A percentile compares a stretch with the other conserved stretches of the same genome.
Evolutionary conservation across 2,888 invertebrate genomes (phyloP).

Genomic region (Amphipoea lucens): DNA sequence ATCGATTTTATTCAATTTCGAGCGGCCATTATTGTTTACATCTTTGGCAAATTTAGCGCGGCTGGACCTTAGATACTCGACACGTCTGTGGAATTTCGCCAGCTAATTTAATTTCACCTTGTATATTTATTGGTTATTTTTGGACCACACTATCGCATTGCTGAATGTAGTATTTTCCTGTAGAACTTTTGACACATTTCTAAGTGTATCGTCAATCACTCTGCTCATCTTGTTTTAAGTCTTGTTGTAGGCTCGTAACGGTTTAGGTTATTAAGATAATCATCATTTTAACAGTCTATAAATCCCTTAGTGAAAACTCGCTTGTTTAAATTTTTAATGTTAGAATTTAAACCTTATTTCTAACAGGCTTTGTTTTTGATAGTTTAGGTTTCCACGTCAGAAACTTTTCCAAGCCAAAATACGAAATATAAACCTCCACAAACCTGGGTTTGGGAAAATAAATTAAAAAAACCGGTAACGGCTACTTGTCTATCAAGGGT

Average conservation of each 20-base stretch:
- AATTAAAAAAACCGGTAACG: conserved; percentile 22
- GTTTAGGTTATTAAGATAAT: conserved; percentile 27
- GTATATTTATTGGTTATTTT: background rate
- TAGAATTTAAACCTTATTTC: conserved; percentile 2
- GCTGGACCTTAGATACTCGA: background rate
- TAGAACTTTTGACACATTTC: background rate
- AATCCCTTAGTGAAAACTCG: conserved; percentile 11
- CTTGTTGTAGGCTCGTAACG: conserved; percentile 23
- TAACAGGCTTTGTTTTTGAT: background rate
- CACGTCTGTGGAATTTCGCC: background rate
- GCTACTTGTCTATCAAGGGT: conserved; percentile 51
- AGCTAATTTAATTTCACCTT: background rate
- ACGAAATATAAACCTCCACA: conserved; percentile 19
- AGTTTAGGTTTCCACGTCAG: background rate
- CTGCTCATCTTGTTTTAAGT: conserved; percentile 21
- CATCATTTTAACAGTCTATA: conserved; percentile 36
- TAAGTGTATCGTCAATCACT: conserved; percentile 11
- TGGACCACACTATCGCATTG: background rate
- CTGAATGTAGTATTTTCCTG: background rate
- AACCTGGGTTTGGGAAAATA: conserved; percentile 29
- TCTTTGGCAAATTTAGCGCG: too few relatives aligned
- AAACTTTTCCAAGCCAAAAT: conserved; percentile 21
- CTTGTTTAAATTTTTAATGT: conserved; percentile 7
- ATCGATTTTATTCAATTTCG: too few relatives aligned
- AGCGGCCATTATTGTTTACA: too few relatives aligned